phyloP scores from a whole-genome alignment of 2,888 invertebrate genomes.

The Dynastes hyllus region DNA sequence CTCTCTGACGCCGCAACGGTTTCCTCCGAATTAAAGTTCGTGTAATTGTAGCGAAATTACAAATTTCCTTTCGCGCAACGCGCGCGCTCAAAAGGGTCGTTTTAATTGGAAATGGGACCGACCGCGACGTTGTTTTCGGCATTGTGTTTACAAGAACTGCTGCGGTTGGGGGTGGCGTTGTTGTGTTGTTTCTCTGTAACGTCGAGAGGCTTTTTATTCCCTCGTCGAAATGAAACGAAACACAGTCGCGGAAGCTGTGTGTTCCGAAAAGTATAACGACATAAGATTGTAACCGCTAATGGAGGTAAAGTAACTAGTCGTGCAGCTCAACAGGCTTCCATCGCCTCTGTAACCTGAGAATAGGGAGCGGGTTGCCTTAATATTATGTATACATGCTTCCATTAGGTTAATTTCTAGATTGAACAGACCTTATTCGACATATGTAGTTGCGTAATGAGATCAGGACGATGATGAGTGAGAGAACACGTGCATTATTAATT shows the following conservation, averaged over 20 bases:
- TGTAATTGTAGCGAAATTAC: constrained; percentile 4
- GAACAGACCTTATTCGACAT: background rate
- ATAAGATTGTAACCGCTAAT: constrained; percentile 43
- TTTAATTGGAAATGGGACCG: constrained; percentile 22
- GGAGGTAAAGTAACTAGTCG: constrained; percentile 38
- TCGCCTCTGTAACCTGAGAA: background rate
- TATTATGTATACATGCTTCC: background rate
- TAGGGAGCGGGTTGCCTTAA: background rate
- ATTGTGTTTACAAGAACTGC: constrained; percentile 9
- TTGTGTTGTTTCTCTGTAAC: background rate
- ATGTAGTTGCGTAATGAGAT: too few relatives aligned
- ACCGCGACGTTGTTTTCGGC: background rate
- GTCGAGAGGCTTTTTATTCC: background rate
- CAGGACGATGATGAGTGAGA: too few relatives aligned
- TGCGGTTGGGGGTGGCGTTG: background rate
- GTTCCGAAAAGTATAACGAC: constrained; percentile 20
- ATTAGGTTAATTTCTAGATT: constrained; percentile 10
- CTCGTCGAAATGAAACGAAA: constrained; percentile 2
- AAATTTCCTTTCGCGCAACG: constrained; percentile 13
- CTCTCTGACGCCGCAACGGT: too few relatives aligned
- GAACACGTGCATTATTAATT: too few relatives aligned
- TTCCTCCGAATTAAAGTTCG: too few relatives aligned
- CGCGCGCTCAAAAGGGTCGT: constrained; percentile 5
- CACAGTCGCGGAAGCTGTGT: constrained; percentile 20
- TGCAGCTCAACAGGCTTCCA: constrained; percentile 42